Conservation (phyloP, 2,888 invertebrate species). For the Ectemnius cavifrons region DNA sequence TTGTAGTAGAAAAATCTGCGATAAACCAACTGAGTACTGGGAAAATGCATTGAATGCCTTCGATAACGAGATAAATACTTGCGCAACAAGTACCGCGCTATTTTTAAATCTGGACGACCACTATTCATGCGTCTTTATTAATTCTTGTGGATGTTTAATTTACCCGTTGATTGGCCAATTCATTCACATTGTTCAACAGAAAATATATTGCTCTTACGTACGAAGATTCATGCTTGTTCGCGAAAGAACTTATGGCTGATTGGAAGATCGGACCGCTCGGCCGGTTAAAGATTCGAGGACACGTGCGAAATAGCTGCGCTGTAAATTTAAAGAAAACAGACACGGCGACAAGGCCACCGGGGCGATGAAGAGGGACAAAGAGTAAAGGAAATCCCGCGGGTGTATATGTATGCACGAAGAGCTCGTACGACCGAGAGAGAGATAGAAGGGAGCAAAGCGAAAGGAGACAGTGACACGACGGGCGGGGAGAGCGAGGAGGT, state of each 20-base stretch:
- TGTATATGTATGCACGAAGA: neutral
- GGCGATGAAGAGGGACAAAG: slow-evolving; percentile 28
- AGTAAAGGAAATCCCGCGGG: slow-evolving; percentile 22
- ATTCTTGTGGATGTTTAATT: neutral
- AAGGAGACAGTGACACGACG: slow-evolving; percentile 11
- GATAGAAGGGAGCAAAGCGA: neutral
- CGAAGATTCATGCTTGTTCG: no score
- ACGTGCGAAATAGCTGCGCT: slow-evolving; percentile 20
- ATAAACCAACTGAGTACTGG: no score
- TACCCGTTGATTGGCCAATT: neutral
- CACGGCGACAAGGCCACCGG: slow-evolving; percentile 22
- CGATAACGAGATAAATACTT: neutral
- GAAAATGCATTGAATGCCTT: no score
- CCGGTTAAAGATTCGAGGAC: slow-evolving; percentile 8
- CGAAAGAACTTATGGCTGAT: neutral
- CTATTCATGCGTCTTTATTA: neutral
- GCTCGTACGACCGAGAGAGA: slow-evolving; percentile 1
- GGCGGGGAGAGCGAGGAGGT: neutral
- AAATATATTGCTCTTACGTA: no score
- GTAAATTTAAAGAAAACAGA: slow-evolving; percentile 28
- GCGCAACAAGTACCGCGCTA: neutral
- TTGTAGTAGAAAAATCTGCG: no score
- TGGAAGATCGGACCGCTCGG: neutral
- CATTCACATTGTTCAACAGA: neutral
- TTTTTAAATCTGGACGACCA: neutral